phyloP scores from a whole-genome alignment of 2,888 invertebrate genomes.

The Branchinecta sandiegonensis region DNA sequence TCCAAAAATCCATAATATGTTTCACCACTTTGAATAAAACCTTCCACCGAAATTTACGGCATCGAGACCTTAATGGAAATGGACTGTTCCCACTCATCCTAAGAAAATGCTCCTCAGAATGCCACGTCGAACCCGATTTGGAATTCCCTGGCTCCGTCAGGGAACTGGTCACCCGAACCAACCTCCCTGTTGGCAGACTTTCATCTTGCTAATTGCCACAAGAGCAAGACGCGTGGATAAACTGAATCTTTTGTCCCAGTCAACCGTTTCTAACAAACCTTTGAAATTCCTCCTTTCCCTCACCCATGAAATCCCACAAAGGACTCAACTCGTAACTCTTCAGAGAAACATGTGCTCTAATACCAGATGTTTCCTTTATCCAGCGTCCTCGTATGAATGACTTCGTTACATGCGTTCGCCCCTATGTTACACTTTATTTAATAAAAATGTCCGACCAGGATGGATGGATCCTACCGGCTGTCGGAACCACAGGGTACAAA shows the following conservation, averaged over 20 bases:
- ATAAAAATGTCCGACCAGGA: background rate
- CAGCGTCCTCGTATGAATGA: background rate
- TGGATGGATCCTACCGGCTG: background rate
- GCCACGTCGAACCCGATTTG: no score
- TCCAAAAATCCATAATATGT: no score
- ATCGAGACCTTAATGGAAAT: no score
- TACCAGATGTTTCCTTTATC: background rate
- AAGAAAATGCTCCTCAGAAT: no score
- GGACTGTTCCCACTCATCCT: no score
- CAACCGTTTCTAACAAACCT: slow-evolving; percentile 9
- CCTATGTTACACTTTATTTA: slow-evolving; percentile 4
- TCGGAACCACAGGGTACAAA: slow-evolving; percentile 5
- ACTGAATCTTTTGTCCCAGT: background rate
- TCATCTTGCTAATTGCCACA: no score
- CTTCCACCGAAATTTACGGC: no score
- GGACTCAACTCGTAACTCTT: background rate
- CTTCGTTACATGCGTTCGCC: slow-evolving; percentile 1
- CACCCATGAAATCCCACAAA: background rate
- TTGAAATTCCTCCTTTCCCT: slow-evolving; percentile 10
- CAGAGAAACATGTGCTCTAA: background rate
- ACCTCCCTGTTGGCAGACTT: no score
- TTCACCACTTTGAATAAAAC: no score
- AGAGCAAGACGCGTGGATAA: no score
- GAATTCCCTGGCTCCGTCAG: no score
- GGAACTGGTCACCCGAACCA: no score